Base-by-base conservation (phyloP, 2,888 invertebrate species). In the Drosophila antonietae region DNA sequence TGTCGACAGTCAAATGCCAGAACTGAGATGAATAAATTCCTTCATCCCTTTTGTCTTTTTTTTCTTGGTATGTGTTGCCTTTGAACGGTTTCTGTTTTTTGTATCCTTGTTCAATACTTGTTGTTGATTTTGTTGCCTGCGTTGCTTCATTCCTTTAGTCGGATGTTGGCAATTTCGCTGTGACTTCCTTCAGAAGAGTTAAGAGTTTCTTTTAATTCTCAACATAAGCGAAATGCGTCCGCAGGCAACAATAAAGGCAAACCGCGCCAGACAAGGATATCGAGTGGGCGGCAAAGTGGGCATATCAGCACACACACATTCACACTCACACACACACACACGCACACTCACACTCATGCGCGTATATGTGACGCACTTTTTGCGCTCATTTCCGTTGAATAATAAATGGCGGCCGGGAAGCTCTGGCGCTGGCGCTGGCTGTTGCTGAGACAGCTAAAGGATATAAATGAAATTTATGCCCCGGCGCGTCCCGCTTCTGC, bases 111-210 rank as follows among this genome's bases (percentile, higher is more conserved):
- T n/a, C 41, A 10, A 46, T 55, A 4, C 43, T 41, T 33, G 66
- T 56, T 66, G 56, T 66, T 75, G 61, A 52, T 64, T 56, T 55
- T 84, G 68, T 71, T 75, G 80, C 43, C 33, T 58, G 55, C n/a
- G 33, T 35, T 15, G 59, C n/a, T 15, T 9, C 23, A 12, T 41
- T 60, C 47, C 71, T 61, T 60, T 64, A 28, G 60, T 66, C 76
- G 89, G 89, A 84, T 88, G 87, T 81, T 81, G 84, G 75, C 78
- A 84, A 88, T 84, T 83, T 83, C 66, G 66, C 47, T 55, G 79
- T 68, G 72, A 86, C 89, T 86, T 86, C 83, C 89, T 83, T 43
- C 44, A 43, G 79, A 76, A 77, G 87, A 88, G 83, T 80, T 74
- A 78, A 80, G 51, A 79, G 83, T 71, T 81, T 78, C 78, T 86